Conservation (phyloP, 2,888 invertebrate species). For the Yponomeuta plumbellus region DNA sequence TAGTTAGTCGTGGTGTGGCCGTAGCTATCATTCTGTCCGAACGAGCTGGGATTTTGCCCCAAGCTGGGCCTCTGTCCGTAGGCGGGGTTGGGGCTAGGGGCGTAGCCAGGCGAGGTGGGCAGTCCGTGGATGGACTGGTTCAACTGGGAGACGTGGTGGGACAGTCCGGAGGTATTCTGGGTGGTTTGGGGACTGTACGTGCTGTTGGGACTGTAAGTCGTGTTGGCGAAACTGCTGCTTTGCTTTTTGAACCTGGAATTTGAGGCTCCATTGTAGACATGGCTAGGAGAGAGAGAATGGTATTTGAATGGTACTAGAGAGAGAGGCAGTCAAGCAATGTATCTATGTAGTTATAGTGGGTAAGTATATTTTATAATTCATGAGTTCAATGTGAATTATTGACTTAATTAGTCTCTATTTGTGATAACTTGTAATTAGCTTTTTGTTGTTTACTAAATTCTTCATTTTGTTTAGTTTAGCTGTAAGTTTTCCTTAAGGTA, state of each 20-base stretch:
- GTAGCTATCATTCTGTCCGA: background rate
- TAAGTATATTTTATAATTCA: no score
- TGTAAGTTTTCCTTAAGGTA: no score
- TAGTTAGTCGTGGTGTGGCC: background rate
- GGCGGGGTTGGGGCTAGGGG: conserved; percentile 23
- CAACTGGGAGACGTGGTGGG: conserved; percentile 44
- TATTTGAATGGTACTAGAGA: background rate
- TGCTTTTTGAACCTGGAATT: conserved; percentile 54
- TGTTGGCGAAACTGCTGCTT: conserved; percentile 62
- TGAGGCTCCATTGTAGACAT: background rate
- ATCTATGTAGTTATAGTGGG: no score
- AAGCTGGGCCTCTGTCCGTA: background rate
- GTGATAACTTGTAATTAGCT: no score
- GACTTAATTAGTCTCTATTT: no score
- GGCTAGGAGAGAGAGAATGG: no score
- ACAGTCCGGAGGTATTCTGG: conserved; percentile 33
- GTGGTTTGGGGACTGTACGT: conserved; percentile 48
- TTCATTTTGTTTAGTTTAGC: no score
- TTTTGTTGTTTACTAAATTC: no score
- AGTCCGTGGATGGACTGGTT: conserved; percentile 50
- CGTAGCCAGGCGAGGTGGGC: conserved; percentile 12
- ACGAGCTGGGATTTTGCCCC: background rate
- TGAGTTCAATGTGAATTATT: no score
- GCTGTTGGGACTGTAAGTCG: conserved; percentile 65
- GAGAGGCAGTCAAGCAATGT: no score